Conservation (phyloP, 53 echinoderm and acorn worm genomes). For the Echinarachnius parma region DNA sequence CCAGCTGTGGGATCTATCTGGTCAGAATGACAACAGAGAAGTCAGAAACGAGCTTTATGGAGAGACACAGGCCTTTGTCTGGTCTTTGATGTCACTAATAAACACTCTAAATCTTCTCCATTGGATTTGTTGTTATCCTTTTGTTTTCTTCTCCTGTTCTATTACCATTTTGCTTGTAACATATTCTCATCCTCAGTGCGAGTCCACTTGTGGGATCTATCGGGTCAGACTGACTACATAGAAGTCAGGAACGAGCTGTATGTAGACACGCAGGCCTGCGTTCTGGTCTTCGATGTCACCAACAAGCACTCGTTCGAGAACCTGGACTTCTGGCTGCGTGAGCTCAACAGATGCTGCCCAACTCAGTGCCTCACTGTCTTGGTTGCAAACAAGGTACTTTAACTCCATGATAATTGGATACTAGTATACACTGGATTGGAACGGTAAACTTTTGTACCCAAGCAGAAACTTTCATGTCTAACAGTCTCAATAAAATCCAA, state of each 20-base stretch:
- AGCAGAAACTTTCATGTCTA: neutral
- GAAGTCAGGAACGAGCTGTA: constrained; percentile 86
- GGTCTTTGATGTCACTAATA: constrained; percentile 87
- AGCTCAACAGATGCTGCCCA: constrained; percentile 32
- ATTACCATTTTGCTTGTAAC: too few relatives aligned
- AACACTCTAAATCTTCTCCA: constrained; percentile 37
- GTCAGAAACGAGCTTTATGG: constrained; percentile 78
- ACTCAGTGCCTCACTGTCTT: constrained; percentile 44
- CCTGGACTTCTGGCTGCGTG: constrained; percentile 81
- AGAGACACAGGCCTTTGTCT: constrained; percentile 71
- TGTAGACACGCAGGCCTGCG: constrained; percentile 65
- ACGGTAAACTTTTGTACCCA: neutral
- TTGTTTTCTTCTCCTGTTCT: too few relatives aligned
- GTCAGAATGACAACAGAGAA: constrained; percentile 72
- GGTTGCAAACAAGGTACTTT: constrained; percentile 80
- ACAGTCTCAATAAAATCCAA: neutral
- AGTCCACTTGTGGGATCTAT: constrained; percentile 92
- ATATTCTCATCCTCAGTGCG: constrained; percentile 58
- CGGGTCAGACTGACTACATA: constrained; percentile 72
- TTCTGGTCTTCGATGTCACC: constrained; percentile 87
- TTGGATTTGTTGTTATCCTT: too few relatives aligned
- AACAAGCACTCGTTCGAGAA: constrained; percentile 72
- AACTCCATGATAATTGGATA: neutral
- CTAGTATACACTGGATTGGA: too few relatives aligned
- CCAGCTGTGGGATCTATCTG: constrained; percentile 92